Evolutionary conservation across 2,113 vertebrate genomes (phyloP).

Genomic region (Lethenteron camtschaticum): DNA sequence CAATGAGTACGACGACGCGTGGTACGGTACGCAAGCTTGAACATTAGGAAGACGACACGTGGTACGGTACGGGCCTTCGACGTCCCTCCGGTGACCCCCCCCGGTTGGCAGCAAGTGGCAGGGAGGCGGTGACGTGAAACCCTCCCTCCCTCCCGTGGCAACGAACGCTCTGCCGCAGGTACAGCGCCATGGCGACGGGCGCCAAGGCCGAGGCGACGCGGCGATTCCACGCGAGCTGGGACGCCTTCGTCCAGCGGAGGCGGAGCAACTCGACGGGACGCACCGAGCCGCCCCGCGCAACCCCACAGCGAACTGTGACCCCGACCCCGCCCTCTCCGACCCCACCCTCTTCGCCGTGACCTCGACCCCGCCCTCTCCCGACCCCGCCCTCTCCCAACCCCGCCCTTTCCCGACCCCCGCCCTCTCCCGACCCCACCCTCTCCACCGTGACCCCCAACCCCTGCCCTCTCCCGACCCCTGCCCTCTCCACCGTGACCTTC

Average conservation of each 20-base stretch:
- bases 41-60: too few relatives aligned
- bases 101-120: slow-evolving; percentile 9
- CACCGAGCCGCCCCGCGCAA: background rate
- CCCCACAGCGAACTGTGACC: background rate
- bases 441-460: too few relatives aligned
- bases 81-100: accelerated
- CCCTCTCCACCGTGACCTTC: background rate
- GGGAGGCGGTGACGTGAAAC: slow-evolving; percentile 12
- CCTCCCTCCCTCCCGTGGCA: slow-evolving; percentile 10
- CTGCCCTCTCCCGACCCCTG: background rate
- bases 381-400: too few relatives aligned
- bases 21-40: too few relatives aligned
- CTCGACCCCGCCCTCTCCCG: too few relatives aligned
- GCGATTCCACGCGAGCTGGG: slow-evolving; percentile 44
- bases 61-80: background rate
- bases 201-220: slow-evolving; percentile 23
- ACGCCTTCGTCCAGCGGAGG: slow-evolving; percentile 29
- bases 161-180: slow-evolving; percentile 24
- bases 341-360: too few relatives aligned
- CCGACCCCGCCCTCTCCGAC: too few relatives aligned
- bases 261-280: slow-evolving; percentile 1
- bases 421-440: too few relatives aligned
- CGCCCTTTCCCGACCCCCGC: too few relatives aligned
- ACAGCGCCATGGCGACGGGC: slow-evolving; percentile 28
- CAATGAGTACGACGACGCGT: too few relatives aligned